A percentile compares a stretch with the other conserved stretches of the same genome.
Conservation (phyloP, 2,888 invertebrate genomes). For the Carterocephalus palaemon region DNA sequence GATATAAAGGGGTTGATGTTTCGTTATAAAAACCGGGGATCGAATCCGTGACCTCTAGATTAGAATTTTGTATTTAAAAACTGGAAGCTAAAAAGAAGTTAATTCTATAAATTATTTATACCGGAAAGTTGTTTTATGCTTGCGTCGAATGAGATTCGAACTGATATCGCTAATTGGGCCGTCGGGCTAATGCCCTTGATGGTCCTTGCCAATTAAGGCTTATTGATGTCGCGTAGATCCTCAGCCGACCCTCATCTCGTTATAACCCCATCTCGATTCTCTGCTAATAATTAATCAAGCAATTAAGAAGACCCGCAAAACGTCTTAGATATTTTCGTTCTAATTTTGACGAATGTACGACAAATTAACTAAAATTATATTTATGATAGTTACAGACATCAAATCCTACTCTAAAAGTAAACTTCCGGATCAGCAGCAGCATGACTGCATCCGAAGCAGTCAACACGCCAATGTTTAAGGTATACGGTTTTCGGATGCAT, state of each 20-base stretch:
- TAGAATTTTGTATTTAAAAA: too few species aligned
- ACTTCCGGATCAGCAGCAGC: too few species aligned
- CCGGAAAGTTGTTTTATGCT: slow-evolving; percentile 24
- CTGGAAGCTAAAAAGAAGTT: too few species aligned
- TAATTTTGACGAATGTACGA: slow-evolving; percentile 26
- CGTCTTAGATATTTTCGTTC: slow-evolving; percentile 49
- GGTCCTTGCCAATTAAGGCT: slow-evolving; percentile 70
- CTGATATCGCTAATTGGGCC: slow-evolving; percentile 67
- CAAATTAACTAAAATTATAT: slow-evolving; percentile 33
- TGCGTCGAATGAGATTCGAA: slow-evolving; percentile 34
- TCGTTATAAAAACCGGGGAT: background rate
- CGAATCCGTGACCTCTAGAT: too few species aligned
- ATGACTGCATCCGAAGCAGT: too few species aligned
- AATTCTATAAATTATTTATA: slow-evolving; percentile 17
- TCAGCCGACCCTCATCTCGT: slow-evolving; percentile 68
- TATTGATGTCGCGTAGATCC: slow-evolving; percentile 73
- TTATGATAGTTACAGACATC: background rate
- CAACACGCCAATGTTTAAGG: too few species aligned
- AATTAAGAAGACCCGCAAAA: slow-evolving; percentile 60
- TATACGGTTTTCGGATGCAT: too few species aligned
- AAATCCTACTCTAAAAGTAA: too few species aligned
- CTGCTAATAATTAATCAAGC: slow-evolving; percentile 75
- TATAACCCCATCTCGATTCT: slow-evolving; percentile 66
- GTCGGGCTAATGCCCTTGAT: slow-evolving; percentile 63
- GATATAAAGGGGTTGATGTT: too few species aligned